These are phyloP conservation scores for Geothlypis trichas DNA, from an alignment of 2,113 vertebrate species.

Conservation along the genomic window DNA sequence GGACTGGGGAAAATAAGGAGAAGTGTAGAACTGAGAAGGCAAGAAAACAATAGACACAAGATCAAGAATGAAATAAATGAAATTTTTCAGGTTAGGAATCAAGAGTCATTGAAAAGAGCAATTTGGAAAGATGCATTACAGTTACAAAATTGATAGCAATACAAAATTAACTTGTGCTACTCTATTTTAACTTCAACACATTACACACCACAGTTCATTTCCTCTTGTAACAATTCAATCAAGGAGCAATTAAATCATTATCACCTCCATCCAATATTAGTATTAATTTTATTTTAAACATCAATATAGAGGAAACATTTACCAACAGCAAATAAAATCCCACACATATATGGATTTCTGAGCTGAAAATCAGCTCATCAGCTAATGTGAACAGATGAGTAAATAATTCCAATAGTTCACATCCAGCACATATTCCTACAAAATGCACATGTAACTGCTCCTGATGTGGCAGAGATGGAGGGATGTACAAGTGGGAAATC, in stretches of 20 bases:
- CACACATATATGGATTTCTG: neutral
- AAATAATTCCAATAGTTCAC: neutral
- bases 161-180: neutral
- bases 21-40: neutral
- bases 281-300: constrained; percentile 24
- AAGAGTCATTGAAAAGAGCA: neutral
- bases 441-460: neutral
- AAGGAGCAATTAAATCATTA: neutral
- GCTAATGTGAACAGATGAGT: neutral
- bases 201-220: neutral
- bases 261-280: neutral
- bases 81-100: neutral
- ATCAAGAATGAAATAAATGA: neutral
- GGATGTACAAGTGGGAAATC: neutral
- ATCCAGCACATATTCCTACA: neutral
- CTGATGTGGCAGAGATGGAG: neutral
- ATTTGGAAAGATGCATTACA: neutral
- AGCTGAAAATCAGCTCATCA: neutral
- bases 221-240: neutral
- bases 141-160: neutral
- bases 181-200: neutral
- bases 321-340: neutral
- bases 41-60: neutral
- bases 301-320: constrained; percentile 10
- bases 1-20: neutral